Base-by-base conservation (phyloP, 2,797 vertebrate species). In the Microchirus variegatus region DNA sequence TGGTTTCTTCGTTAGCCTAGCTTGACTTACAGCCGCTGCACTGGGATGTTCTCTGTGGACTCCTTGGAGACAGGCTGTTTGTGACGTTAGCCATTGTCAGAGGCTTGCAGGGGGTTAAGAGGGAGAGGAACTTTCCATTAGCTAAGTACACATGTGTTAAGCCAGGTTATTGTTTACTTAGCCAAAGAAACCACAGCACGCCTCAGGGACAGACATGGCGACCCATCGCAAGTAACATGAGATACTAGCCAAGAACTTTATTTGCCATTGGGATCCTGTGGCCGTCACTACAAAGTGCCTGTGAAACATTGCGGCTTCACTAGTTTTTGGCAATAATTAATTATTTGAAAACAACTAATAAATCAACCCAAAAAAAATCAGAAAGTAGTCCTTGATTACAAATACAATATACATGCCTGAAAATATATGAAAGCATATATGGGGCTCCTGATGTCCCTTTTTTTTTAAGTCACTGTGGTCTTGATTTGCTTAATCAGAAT, bases 141-240 rank as follows among this genome's bases (percentile, higher is more conserved):
- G 89, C 87, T 90, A 89, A 89, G 85, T 87, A 91, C 87, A 90
- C 88, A 90, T 78, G 80, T 84, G 89, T 85, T 91, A 90, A 89
- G 88, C 87, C 80, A 86, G 85, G 83, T 90, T 89, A 89, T 90
- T 91, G 86, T 91, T 90, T 80, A 87, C 85, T 87, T 89, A 89
- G 77, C 89, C 80, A 83, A 86, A 87, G 85, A 88, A 86, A 85
- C 84, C 83, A 53, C 85, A 75, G 83, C 72, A 54, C 77, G 74
- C 83, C 74, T 77, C 53, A 0, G 83, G 81, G 83, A 89, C 77
- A 69, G 77, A 87, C 82, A 63, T 74, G 71, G 76, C 78, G 22
- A 63, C 75, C 71, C 75, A 78, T 87, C 87, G 70, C 57, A 80
- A 78, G 80, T 66, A 79, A 82, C 73, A 67, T 19, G 46, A 86